Conservation (phyloP, 2,888 invertebrate genomes). For the Luffia ferchaultella region DNA sequence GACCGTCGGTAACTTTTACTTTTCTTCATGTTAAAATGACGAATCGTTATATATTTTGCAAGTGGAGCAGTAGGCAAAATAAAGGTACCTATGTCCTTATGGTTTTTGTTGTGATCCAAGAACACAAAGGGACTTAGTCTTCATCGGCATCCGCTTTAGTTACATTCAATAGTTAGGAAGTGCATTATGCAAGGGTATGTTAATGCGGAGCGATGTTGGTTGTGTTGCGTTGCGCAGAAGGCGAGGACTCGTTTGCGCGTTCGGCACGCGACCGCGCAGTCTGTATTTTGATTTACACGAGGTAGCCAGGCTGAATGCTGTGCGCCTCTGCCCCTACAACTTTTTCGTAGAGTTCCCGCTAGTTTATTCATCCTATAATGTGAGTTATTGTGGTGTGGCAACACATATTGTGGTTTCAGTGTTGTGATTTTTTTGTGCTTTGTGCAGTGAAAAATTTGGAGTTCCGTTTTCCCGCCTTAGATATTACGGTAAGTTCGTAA, state of each 20-base stretch:
- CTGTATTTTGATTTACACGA: slow-evolving; percentile 27
- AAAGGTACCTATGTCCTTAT: too few species aligned
- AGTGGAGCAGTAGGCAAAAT: too few species aligned
- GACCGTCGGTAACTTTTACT: too few species aligned
- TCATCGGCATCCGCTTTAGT: too few species aligned
- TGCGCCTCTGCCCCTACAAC: slow-evolving; percentile 29
- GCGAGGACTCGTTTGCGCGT: slow-evolving; percentile 21
- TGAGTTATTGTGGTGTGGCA: neutral
- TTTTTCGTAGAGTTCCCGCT: slow-evolving; percentile 33
- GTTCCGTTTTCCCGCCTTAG: neutral
- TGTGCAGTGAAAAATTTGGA: neutral
- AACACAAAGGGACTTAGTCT: too few species aligned
- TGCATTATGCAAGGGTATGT: neutral
- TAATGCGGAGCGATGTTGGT: neutral
- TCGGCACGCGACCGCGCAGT: slow-evolving; percentile 44
- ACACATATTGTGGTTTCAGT: neutral
- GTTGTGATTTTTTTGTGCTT: neutral
- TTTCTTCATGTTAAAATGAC: too few species aligned
- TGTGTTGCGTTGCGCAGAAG: slow-evolving; percentile 9
- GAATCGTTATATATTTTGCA: too few species aligned
- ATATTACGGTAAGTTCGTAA: neutral
- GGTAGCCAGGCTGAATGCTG: slow-evolving; percentile 27
- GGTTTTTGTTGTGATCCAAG: too few species aligned
- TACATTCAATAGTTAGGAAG: neutral
- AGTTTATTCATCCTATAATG: neutral